phyloP scores from a whole-genome alignment of 1,140 invertebrate genomes.

The Yoshiicerus persimilis region DNA sequence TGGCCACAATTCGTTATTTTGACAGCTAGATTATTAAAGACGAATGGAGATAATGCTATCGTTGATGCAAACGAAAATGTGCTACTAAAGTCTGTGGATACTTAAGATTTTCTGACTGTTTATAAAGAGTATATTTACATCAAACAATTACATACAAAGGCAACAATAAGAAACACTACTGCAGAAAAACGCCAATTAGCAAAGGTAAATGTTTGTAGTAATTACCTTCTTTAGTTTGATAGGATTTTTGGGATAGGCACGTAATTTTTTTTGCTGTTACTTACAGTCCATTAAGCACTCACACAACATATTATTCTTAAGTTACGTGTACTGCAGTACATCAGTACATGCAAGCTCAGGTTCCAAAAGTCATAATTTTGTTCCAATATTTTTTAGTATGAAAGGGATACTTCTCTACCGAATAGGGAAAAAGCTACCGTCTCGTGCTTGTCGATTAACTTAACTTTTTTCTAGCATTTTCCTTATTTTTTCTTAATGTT shows the following conservation, averaged over 20 bases:
- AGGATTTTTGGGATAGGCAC: background rate
- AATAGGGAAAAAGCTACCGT: background rate
- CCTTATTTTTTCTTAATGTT: background rate
- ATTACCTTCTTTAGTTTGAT: background rate
- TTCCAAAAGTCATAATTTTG: background rate
- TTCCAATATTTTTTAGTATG: background rate
- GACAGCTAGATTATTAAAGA: background rate
- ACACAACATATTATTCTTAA: background rate
- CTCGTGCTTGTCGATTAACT: slow-evolving; percentile 12
- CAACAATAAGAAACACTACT: background rate
- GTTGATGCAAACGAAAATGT: background rate
- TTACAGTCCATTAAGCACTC: background rate
- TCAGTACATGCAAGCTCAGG: background rate
- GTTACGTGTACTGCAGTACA: background rate
- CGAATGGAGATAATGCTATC: too few species aligned
- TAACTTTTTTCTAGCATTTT: background rate
- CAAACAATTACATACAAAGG: background rate
- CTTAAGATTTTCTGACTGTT: background rate
- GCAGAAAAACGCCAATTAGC: background rate
- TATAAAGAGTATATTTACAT: background rate
- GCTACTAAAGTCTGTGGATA: background rate
- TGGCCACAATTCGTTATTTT: background rate
- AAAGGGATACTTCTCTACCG: background rate
- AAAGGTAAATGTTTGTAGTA: background rate
- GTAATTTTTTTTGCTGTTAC: background rate